phyloP scores from a whole-genome alignment of 1,140 invertebrate genomes.

The Trachymyrmex cornetzi region DNA sequence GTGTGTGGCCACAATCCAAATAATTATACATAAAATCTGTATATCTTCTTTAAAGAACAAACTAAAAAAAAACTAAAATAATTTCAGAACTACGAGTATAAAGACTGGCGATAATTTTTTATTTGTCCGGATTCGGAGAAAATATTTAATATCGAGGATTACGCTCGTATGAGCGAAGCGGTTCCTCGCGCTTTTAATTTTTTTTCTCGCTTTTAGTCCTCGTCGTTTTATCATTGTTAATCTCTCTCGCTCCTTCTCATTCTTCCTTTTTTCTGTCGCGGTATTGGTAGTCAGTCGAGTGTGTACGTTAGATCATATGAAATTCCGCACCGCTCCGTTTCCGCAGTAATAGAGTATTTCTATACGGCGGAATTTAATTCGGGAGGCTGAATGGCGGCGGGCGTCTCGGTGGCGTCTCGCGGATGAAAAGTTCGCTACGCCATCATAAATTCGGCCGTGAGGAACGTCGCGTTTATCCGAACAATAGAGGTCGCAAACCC shows the following conservation, averaged over 20 bases:
- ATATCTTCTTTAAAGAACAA: too few relatives aligned
- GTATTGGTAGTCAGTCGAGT: slow-evolving; percentile 53
- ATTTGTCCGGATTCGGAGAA: background rate
- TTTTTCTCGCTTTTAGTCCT: slow-evolving; percentile 4
- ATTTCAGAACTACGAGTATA: slow-evolving; percentile 1
- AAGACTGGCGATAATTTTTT: slow-evolving; percentile 32
- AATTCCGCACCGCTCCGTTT: slow-evolving; percentile 50
- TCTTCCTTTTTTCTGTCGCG: slow-evolving; percentile 4
- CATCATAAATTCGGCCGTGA: slow-evolving; percentile 67
- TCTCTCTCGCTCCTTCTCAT: background rate
- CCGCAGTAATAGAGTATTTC: slow-evolving; percentile 61
- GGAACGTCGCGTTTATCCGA: slow-evolving; percentile 64
- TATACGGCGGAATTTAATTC: slow-evolving; percentile 68
- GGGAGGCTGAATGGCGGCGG: slow-evolving; percentile 39
- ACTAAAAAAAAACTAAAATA: slow-evolving; percentile 10
- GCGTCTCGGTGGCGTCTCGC: slow-evolving; percentile 58
- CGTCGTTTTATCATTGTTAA: slow-evolving; percentile 29
- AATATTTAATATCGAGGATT: slow-evolving; percentile 52
- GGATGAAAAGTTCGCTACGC: slow-evolving; percentile 62
- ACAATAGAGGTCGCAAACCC: slow-evolving; percentile 55
- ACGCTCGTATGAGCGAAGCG: background rate
- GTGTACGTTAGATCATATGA: slow-evolving; percentile 61
- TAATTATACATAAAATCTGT: background rate
- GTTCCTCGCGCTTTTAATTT: slow-evolving; percentile 35
- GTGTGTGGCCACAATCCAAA: background rate